phyloP scores from a whole-genome alignment of 2,888 invertebrate species.

The Stomorhina lunata region DNA sequence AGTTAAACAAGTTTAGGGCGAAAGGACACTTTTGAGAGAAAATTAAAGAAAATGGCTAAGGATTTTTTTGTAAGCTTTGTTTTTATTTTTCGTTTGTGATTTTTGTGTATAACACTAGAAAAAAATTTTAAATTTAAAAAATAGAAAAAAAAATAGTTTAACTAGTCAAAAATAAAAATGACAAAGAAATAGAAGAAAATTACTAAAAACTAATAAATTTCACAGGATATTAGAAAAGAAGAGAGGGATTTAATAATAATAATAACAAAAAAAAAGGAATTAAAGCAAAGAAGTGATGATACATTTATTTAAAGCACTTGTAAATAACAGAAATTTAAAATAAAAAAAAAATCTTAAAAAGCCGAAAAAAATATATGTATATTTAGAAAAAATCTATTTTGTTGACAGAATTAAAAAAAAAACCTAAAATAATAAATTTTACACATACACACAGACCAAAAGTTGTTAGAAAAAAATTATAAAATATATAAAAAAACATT shows the following conservation, averaged over 20 bases:
- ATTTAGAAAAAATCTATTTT: conserved; percentile 66
- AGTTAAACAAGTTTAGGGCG: conserved; percentile 32
- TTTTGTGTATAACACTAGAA: conserved; percentile 65
- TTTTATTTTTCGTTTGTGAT: conserved; percentile 62
- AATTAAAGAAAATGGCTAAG: conserved; percentile 32
- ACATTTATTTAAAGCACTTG: conserved; percentile 51
- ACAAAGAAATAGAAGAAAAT: conserved; percentile 20
- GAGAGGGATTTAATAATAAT: neutral
- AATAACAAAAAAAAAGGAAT: neutral
- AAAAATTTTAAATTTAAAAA: conserved; percentile 40
- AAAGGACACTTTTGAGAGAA: no score
- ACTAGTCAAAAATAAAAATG: conserved; percentile 57
- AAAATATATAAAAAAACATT: neutral
- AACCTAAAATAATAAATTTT: conserved; percentile 47
- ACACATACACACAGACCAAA: conserved; percentile 53
- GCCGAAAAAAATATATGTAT: conserved; percentile 49
- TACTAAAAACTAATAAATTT: conserved; percentile 18
- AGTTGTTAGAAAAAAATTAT: conserved; percentile 68
- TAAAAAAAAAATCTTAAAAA: conserved; percentile 34
- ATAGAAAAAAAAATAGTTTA: conserved; percentile 50
- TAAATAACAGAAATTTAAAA: conserved; percentile 40
- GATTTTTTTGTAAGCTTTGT: conserved; percentile 52
- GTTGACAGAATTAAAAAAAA: conserved; percentile 51
- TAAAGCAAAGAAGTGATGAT: conserved; percentile 40
- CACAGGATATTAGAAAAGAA: neutral